Conservation (phyloP, 2,797 vertebrate species). For the Cirrhinus molitorella region DNA sequence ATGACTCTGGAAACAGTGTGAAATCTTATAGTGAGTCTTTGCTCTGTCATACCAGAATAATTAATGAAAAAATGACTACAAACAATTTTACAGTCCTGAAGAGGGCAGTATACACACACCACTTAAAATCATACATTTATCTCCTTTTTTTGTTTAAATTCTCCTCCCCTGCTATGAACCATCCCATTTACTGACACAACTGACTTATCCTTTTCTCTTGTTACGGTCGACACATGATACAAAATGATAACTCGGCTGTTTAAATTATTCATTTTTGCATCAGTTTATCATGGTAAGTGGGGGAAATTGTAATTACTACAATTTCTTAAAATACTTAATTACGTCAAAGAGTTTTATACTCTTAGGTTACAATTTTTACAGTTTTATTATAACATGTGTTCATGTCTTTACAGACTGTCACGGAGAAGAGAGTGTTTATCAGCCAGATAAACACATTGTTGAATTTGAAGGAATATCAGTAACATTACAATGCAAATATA, state of each 20-base stretch:
- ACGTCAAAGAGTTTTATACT: not conserved
- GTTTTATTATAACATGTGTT: not conserved
- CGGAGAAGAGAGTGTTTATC: not conserved
- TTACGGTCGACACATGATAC: not conserved
- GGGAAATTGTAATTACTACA: not conserved
- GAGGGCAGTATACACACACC: too few relatives aligned
- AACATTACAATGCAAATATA: not conserved
- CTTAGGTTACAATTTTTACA: not conserved
- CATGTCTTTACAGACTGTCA: not conserved
- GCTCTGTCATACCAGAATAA: too few relatives aligned
- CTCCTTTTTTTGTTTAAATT: not conserved
- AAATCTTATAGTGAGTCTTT: too few relatives aligned
- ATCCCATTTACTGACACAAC: not conserved
- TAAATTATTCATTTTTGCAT: not conserved
- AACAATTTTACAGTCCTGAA: too few relatives aligned
- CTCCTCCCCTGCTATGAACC: not conserved
- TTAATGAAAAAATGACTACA: too few relatives aligned
- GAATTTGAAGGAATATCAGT: not conserved
- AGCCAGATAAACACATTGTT: not conserved
- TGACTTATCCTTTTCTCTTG: not conserved
- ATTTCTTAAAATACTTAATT: too few relatives aligned
- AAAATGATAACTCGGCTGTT: not conserved
- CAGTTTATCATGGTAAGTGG: not conserved
- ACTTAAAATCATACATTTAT: not conserved
- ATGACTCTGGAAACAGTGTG: too few relatives aligned